Base-by-base conservation (phyloP, 2,797 vertebrate species). In the Xiphophorus birchmanni region DNA sequence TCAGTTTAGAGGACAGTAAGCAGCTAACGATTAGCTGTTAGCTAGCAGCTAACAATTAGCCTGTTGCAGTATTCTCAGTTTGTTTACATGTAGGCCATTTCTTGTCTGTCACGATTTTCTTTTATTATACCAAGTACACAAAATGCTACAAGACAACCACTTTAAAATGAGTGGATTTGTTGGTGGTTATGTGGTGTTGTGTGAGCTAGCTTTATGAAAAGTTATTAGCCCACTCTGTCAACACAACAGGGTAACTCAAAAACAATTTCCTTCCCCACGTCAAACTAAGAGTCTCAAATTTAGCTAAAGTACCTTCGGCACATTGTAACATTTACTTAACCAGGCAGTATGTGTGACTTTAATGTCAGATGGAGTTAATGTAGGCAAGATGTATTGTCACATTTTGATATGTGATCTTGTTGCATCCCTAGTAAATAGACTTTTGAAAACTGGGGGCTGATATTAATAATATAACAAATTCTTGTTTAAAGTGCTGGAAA, bases 391-490 rank as follows among this genome's bases (percentile, higher is more conserved):
- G 48, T 21, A 50, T 50, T 23, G 50, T 52, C 50, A 52, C 50
- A 23, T 52, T 23, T 52, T 52, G 80, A 35, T 77, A 67, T 73
- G 23, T 2, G 18, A 77, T 74, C 78, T 76, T 48, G 52, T 50
- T 50, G 65, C 29, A 74, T 17, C 17, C 21, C 42, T 63, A 26
- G 56, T 26, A 77, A 81, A 76, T 54, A n/a, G 44, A 40, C 48
- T 58, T 75, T 60, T 60, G 48, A 17, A 23, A 52, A 52, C 21
- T 52, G 50, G 21, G 2, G 50, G 21, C 7, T 52, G 21, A 52
- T 52, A 23, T 52, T 52, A 77, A 56, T 5, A 29, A 52, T 60
- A 76, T 67, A 12, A 9, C 17, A 45, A 81, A 63, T 63, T 60
- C 18, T 42, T 75, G 3, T 52, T 65, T n/a, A 0, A 21, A 58